Conservation (phyloP, 2,888 invertebrate species). For the Synergus gifuensis region DNA sequence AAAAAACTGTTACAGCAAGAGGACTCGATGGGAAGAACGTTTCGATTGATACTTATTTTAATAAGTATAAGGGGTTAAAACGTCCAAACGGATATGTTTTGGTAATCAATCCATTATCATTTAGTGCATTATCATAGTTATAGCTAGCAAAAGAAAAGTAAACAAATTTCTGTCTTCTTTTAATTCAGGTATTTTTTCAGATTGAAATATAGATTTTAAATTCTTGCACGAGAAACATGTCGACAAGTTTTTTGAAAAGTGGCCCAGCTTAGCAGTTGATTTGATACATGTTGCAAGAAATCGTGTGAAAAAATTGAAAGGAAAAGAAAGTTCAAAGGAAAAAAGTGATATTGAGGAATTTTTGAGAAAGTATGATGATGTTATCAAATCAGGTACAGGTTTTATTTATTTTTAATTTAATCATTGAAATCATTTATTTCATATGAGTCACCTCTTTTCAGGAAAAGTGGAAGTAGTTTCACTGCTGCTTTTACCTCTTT, state of each 20-base stretch:
- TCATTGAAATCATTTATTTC: too few relatives aligned
- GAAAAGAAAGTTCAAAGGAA: too few relatives aligned
- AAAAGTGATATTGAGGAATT: background rate
- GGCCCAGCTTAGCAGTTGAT: background rate
- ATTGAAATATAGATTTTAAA: constrained; percentile 10
- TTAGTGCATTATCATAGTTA: background rate
- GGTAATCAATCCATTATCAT: background rate
- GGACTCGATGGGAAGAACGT: background rate
- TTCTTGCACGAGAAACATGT: background rate
- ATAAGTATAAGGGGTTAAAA: background rate
- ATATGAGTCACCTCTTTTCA: background rate
- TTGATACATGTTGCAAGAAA: too few relatives aligned
- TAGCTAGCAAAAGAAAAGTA: background rate
- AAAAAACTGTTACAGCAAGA: constrained; percentile 1
- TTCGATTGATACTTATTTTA: background rate
- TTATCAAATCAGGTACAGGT: too few relatives aligned
- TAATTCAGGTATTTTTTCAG: background rate
- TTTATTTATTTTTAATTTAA: too few relatives aligned
- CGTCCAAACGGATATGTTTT: constrained; percentile 12
- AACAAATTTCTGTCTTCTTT: background rate
- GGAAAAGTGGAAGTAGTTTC: background rate
- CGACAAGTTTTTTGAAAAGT: background rate
- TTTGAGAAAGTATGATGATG: too few relatives aligned
- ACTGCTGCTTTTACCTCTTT: background rate
- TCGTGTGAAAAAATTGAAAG: too few relatives aligned